A percentile compares a stretch with the other conserved stretches of the same genome.
phyloP scores from a whole-genome alignment of 2,888 invertebrate genomes.

The Erynnis tages region DNA sequence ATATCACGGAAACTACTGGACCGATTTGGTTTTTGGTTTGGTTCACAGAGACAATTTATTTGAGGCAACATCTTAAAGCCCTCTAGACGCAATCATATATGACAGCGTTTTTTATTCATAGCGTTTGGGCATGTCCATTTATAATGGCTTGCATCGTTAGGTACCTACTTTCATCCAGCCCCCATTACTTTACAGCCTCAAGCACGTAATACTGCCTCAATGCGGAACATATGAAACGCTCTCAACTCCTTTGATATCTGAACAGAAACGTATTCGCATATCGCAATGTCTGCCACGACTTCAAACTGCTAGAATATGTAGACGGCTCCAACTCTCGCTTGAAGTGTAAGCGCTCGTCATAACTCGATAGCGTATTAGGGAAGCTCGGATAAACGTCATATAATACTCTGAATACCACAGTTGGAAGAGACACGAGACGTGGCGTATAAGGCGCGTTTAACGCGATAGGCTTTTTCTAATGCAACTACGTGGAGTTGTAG shows the following conservation, averaged over 20 bases:
- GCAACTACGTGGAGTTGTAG: neutral
- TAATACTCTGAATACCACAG: conserved; percentile 21
- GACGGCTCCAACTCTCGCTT: conserved; percentile 4
- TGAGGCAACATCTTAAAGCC: too few relatives aligned
- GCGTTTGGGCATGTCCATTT: too few relatives aligned
- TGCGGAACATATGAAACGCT: too few relatives aligned
- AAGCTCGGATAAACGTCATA: conserved; percentile 21
- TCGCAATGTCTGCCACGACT: neutral
- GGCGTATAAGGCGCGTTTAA: neutral
- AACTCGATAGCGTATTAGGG: conserved; percentile 24
- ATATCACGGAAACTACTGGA: too few relatives aligned
- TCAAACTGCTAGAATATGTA: conserved; percentile 11
- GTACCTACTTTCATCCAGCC: too few relatives aligned
- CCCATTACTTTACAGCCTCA: too few relatives aligned
- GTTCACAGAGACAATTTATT: too few relatives aligned
- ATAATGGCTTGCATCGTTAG: too few relatives aligned
- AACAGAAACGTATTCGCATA: neutral
- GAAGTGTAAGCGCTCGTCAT: conserved; percentile 19
- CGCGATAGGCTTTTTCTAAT: neutral
- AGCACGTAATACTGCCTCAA: too few relatives aligned
- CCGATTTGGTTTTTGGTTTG: too few relatives aligned
- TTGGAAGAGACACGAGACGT: conserved; percentile 13
- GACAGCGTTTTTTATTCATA: too few relatives aligned
- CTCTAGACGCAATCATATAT: too few relatives aligned
- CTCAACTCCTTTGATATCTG: neutral